A percentile compares a stretch with the other conserved stretches of the same genome.
These are phyloP conservation scores for Fundulus diaphanus DNA, from an alignment of 2,797 vertebrate species.

Conservation along the genomic window DNA sequence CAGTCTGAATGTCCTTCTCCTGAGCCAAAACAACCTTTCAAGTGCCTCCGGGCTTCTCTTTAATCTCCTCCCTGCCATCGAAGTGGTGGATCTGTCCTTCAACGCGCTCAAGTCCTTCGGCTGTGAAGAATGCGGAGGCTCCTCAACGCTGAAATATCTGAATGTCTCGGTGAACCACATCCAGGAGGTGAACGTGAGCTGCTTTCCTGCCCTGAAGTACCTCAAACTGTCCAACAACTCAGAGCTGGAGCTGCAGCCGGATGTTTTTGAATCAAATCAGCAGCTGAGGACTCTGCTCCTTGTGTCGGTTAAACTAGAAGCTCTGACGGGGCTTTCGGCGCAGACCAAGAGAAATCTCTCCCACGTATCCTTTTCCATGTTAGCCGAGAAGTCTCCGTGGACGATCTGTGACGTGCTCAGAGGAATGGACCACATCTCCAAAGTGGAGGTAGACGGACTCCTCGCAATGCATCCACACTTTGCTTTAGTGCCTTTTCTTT, in stretches of 20 bases:
- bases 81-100: slow-evolving; percentile 26
- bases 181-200: slow-evolving; percentile 35
- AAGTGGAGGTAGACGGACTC: slow-evolving; percentile 15
- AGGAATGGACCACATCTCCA: slow-evolving; percentile 15
- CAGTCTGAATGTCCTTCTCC: slow-evolving; percentile 17
- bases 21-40: slow-evolving; percentile 12
- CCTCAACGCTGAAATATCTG: slow-evolving; percentile 4
- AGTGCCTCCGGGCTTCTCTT: slow-evolving; percentile 2
- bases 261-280: slow-evolving; percentile 34
- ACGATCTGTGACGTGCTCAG: slow-evolving; percentile 29
- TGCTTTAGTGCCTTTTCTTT: not conserved
- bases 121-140: slow-evolving; percentile 25
- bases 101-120: slow-evolving; percentile 36
- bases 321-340: slow-evolving; percentile 19
- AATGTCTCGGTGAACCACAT: slow-evolving; percentile 39
- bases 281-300: slow-evolving; percentile 28
- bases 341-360: slow-evolving; percentile 42
- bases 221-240: slow-evolving; percentile 52
- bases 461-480: no score
- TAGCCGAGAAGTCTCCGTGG: slow-evolving; percentile 28
- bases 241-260: slow-evolving; percentile 27
- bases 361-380: slow-evolving; percentile 27
- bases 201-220: slow-evolving; percentile 40
- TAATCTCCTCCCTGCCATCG: slow-evolving; percentile 21
- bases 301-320: slow-evolving; percentile 21